Evolutionary conservation across 92 coral and sea anemone species (phyloP), one percentile per base, ranked within the genome.

Genomic region (Zoanthus gigantus): DNA sequence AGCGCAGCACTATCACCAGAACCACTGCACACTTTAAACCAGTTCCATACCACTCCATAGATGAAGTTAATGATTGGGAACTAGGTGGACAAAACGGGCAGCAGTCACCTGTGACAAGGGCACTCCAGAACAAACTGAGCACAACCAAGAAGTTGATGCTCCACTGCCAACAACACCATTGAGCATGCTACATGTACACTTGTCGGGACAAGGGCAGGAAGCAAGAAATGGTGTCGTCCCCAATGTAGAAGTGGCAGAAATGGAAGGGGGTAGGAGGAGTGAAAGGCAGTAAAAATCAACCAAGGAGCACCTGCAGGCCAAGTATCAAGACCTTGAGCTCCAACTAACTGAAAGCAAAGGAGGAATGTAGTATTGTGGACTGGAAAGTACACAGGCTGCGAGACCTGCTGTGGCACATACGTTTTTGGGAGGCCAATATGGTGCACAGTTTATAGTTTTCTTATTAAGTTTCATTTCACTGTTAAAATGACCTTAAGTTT

Each of bases 1-100:
- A 37, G n/a, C 17, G 74, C 42, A 29, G 44, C 44, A 69, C 74
- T 0, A 69, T 69, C 74, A 69, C 74, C 74, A 69, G 74, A 69
- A 31, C 74, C 74, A 69, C 74, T 28, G 74, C 74, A 69, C 74
- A 69, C 74, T 69, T 69, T 44, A 69, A 23, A 69, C 74, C 9
- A n/a, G 74, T 69, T 28, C 74, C 45, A 28, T 69, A 69, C 29
- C 74, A 69, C 44, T 69, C 74, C 2, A 30, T 69, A 28, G 74
- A 69, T 30, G 74, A 69, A 69, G 74, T 28, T 9, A 69, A 69
- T 28, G 74, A 28, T 30, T 69, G 74, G 74, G 74, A 69, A 28
- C 45, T 28, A 28, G 45, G 74, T 17, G 9, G 72, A 69, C 74
- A 69, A 28, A 5, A 7, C 10, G 63, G 63, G 63, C 63, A 28